phyloP scores from a whole-genome alignment of 1,140 invertebrate species.

The Zaprionus inermis region DNA sequence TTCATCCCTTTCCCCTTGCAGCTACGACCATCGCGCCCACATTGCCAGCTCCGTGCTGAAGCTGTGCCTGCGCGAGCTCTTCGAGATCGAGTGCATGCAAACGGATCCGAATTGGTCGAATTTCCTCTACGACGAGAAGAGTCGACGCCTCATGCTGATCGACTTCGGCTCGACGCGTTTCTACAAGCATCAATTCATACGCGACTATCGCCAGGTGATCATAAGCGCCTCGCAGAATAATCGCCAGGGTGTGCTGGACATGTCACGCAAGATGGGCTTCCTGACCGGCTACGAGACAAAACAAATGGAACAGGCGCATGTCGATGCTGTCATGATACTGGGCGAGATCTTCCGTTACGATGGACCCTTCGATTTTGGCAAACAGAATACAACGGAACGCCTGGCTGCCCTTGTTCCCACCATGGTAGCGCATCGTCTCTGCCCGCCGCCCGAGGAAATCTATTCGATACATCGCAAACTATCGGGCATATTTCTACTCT shows the following conservation, averaged over 20 bases:
- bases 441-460: slow-evolving; percentile 99
- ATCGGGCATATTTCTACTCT: slow-evolving; percentile 98
- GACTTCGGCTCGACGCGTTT: slow-evolving; percentile 98
- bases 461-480: slow-evolving; percentile 99
- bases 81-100: slow-evolving; percentile 98
- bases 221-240: slow-evolving; percentile 94
- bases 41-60: slow-evolving; percentile 93
- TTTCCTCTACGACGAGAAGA: slow-evolving; percentile 95
- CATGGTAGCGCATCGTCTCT: slow-evolving; percentile 96
- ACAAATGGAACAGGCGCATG: slow-evolving; percentile 97
- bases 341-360: slow-evolving; percentile 94
- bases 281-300: slow-evolving; percentile 99
- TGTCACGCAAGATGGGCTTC: slow-evolving; percentile 96
- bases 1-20: not conserved
- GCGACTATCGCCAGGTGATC: slow-evolving; percentile 95
- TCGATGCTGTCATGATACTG: slow-evolving; percentile 97
- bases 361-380: slow-evolving; percentile 94
- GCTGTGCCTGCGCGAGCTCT: slow-evolving; percentile 95
- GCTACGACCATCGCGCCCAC: slow-evolving; percentile 90
- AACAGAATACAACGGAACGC: slow-evolving; percentile 81
- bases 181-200: slow-evolving; percentile 96
- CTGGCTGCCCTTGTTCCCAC: slow-evolving; percentile 92
- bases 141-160: slow-evolving; percentile 93
- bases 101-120: slow-evolving; percentile 99
- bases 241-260: slow-evolving; percentile 89